These are phyloP conservation scores for Penaeus chinensis DNA, from an alignment of 1,140 invertebrate genomes.

Conservation along the genomic window DNA sequence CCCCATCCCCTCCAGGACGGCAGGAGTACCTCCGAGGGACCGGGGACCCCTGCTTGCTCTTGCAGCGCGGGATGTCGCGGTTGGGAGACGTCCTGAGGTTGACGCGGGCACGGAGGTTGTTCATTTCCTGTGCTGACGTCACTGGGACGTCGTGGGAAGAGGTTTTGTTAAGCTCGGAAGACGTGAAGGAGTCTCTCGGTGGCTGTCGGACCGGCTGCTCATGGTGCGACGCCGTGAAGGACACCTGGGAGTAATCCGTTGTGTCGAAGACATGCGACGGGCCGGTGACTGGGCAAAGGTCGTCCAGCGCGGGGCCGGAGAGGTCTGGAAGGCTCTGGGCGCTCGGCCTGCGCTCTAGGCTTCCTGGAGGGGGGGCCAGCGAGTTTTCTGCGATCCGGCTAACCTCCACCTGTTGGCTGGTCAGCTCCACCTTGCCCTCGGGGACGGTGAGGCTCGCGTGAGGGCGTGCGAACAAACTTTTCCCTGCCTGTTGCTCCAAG, in stretches of 20 bases:
- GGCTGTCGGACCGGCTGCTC: too few relatives aligned
- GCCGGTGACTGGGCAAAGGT: conserved; percentile 37
- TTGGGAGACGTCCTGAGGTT: background rate
- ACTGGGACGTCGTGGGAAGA: too few relatives aligned
- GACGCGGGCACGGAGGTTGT: too few relatives aligned
- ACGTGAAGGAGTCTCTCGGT: too few relatives aligned
- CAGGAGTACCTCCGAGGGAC: conserved; percentile 1
- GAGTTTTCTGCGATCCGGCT: background rate
- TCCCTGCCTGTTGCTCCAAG: background rate
- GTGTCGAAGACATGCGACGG: background rate
- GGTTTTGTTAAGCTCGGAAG: too few relatives aligned
- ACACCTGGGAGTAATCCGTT: too few relatives aligned
- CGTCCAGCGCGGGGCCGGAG: conserved; percentile 40
- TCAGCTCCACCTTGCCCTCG: background rate
- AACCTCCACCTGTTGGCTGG: background rate
- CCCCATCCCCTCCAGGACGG: background rate
- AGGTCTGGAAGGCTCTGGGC: conserved; percentile 49
- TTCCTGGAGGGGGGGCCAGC: background rate
- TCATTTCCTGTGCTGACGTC: too few relatives aligned
- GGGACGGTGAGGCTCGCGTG: background rate
- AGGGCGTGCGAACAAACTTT: background rate
- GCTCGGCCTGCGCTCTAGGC: conserved; percentile 35
- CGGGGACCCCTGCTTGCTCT: background rate
- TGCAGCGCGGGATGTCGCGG: background rate
- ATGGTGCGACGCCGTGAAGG: too few relatives aligned